A percentile compares a stretch with the other conserved stretches of the same genome.
Conservation (phyloP, 1,140 invertebrate species). For the Venturia canescens region DNA sequence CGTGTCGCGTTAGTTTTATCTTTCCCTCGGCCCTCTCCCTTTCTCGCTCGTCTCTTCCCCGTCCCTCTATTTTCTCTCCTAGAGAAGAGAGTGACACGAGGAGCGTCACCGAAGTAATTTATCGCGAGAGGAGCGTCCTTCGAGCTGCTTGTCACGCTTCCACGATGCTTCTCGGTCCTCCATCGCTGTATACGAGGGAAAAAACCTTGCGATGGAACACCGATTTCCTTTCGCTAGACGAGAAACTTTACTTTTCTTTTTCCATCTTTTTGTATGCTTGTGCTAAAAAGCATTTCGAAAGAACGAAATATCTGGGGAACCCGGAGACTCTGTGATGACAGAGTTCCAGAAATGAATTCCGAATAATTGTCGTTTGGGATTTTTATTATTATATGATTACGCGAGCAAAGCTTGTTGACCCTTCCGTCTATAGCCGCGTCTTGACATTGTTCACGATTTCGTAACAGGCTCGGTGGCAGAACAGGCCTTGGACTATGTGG, state of each 20-base stretch:
- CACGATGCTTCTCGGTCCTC: conserved; percentile 18
- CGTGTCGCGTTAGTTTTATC: conserved; percentile 27
- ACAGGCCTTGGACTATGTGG: conserved; percentile 20
- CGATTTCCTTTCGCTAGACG: conserved; percentile 37
- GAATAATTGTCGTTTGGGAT: too few species aligned
- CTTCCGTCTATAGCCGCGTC: not conserved
- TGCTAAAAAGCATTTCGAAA: not conserved
- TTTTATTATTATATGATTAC: too few species aligned
- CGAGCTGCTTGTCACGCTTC: conserved; percentile 43
- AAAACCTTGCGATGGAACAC: conserved; percentile 29
- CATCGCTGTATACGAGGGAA: not conserved
- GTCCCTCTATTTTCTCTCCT: conserved; percentile 38
- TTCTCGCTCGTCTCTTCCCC: conserved; percentile 1
- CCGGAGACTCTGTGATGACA: not conserved
- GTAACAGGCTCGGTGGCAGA: not conserved
- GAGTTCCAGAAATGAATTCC: too few species aligned
- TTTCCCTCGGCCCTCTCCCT: not conserved
- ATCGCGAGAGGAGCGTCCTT: conserved; percentile 37
- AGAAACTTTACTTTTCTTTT: conserved; percentile 23
- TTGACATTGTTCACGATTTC: not conserved
- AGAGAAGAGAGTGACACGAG: conserved; percentile 22
- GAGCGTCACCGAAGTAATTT: conserved; percentile 37
- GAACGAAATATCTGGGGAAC: not conserved
- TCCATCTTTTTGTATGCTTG: not conserved
- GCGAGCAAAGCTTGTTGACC: conserved; percentile 7